phyloP scores from a whole-genome alignment of 2,797 vertebrate genomes.

The Mormyrops attenuatus region DNA sequence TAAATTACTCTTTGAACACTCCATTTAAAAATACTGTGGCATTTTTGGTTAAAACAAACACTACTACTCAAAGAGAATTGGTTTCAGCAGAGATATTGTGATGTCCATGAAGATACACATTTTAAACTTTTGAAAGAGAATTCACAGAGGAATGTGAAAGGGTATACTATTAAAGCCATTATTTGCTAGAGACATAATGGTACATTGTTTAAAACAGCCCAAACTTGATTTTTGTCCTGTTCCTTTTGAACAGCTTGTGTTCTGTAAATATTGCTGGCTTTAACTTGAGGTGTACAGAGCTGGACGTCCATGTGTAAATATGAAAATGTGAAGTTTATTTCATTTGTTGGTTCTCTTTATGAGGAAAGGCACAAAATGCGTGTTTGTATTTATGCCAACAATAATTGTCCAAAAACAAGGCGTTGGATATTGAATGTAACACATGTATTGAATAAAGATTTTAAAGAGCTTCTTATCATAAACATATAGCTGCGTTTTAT shows the following conservation, averaged over 20 bases:
- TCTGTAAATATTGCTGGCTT: conserved; percentile 71
- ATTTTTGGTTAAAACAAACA: background rate
- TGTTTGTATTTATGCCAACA: conserved; percentile 78
- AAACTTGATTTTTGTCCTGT: conserved; percentile 38
- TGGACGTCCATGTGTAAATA: conserved; percentile 78
- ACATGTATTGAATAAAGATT: conserved; percentile 88
- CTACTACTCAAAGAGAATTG: background rate
- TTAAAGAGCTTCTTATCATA: conserved; percentile 73
- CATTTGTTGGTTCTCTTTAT: conserved; percentile 65
- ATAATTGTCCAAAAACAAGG: conserved; percentile 72
- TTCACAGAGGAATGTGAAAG: background rate
- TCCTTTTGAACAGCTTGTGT: conserved; percentile 53
- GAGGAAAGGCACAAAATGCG: conserved; percentile 67
- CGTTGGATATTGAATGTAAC: conserved; percentile 88
- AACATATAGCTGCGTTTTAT: conserved; percentile 20
- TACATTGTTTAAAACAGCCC: conserved; percentile 19
- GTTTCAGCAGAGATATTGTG: background rate
- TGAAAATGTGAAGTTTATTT: conserved; percentile 67
- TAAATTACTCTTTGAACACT: background rate
- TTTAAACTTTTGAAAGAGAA: conserved; percentile 7
- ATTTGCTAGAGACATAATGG: conserved; percentile 9
- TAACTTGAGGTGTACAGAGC: conserved; percentile 75
- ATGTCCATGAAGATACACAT: background rate
- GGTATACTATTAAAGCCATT: conserved; percentile 6
- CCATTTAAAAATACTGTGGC: background rate